A percentile compares a stretch with the other conserved stretches of the same genome.
phyloP scores from a whole-genome alignment of 2,888 invertebrate genomes.

The Tiphia femorata region DNA sequence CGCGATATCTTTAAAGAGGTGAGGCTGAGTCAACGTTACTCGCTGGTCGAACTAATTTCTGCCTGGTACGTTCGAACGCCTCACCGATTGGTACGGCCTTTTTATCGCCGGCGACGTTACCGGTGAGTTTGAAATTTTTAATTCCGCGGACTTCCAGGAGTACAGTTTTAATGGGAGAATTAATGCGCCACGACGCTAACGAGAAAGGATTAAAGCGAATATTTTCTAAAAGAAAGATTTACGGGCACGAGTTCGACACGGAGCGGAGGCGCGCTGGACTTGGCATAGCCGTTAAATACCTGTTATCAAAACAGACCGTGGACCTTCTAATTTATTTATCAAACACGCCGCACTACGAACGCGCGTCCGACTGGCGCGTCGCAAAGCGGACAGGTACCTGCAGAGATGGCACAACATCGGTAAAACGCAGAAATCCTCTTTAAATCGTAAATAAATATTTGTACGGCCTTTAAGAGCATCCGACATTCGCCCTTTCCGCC shows the following conservation, averaged over 20 bases:
- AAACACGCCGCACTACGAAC: slow-evolving; percentile 47
- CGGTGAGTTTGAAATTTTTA: too few relatives aligned
- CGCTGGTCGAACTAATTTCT: too few relatives aligned
- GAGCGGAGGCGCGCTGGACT: too few relatives aligned
- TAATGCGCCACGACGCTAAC: too few relatives aligned
- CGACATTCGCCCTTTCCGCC: slow-evolving; percentile 4
- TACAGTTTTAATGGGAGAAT: too few relatives aligned
- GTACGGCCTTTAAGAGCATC: slow-evolving; percentile 29
- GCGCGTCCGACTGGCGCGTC: slow-evolving; percentile 38
- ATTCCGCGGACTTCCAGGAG: too few relatives aligned
- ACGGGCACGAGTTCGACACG: too few relatives aligned
- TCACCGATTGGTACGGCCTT: too few relatives aligned
- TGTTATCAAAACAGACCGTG: slow-evolving; percentile 58
- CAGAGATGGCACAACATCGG: slow-evolving; percentile 39
- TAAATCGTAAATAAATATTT: slow-evolving; percentile 64
- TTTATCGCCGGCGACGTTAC: too few relatives aligned
- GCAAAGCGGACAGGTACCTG: slow-evolving; percentile 37
- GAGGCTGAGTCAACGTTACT: not conserved
- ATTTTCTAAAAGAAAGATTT: slow-evolving; percentile 32
- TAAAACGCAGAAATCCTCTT: slow-evolving; percentile 53
- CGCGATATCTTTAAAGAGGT: not conserved
- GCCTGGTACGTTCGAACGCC: too few relatives aligned
- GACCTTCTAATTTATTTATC: slow-evolving; percentile 61
- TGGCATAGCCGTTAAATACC: slow-evolving; percentile 54
- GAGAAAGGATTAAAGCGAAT: too few relatives aligned